Conservation (phyloP, 2,113 vertebrate species). For the Vulpes lagopus region DNA sequence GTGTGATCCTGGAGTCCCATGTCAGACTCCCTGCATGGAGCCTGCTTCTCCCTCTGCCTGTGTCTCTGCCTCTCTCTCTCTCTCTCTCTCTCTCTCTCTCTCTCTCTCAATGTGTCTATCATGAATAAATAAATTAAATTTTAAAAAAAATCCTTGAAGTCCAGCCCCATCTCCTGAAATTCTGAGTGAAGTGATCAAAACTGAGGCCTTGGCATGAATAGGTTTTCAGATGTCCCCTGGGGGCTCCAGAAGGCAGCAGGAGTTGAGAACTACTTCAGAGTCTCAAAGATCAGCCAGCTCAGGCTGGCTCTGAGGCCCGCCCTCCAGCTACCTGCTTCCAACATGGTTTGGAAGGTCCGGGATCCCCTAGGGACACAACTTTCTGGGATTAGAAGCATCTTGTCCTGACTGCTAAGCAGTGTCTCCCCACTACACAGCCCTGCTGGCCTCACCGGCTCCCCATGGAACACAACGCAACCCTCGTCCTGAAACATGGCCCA, state of each 20-base stretch:
- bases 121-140: no score
- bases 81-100: no score
- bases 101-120: no score
- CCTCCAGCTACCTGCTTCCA: rapidly evolving
- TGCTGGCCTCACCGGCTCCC: rapidly evolving
- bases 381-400: neutral
- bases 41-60: no score
- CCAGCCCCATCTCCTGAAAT: neutral
- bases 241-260: no score
- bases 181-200: neutral
- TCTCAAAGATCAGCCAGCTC: neutral
- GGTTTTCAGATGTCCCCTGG: neutral
- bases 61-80: no score
- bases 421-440: neutral
- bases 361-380: rapidly evolving
- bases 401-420: neutral
- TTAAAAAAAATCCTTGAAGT: neutral
- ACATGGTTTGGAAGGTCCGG: neutral
- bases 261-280: neutral
- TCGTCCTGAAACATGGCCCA: constrained; percentile 11
- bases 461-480: rapidly evolving
- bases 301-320: neutral
- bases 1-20: no score
- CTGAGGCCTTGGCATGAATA: neutral
- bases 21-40: no score